A percentile compares a stretch with the other conserved stretches of the same genome.
Evolutionary conservation across 2,797 vertebrate species (phyloP).

Genomic region (Nasua narica): DNA sequence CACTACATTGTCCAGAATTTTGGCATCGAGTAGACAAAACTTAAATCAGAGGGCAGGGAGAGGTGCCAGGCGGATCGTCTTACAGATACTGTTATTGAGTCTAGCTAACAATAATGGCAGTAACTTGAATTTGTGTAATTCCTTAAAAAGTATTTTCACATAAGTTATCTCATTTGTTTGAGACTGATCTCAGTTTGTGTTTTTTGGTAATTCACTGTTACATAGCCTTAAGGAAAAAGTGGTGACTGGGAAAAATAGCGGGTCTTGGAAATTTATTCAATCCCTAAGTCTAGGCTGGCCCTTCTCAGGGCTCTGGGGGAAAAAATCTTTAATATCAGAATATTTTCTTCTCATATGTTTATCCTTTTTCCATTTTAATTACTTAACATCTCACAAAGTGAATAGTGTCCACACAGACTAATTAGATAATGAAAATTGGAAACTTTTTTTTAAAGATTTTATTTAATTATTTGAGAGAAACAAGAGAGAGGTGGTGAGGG

Average conservation of each 20-base stretch:
- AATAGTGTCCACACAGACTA: background rate
- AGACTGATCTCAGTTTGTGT: conserved; percentile 34
- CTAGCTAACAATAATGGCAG: background rate
- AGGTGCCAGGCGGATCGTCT: background rate
- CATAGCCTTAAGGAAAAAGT: background rate
- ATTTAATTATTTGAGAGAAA: background rate
- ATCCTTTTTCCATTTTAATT: background rate
- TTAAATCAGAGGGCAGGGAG: background rate
- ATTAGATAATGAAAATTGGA: background rate
- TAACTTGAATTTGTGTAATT: background rate
- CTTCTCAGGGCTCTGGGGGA: background rate
- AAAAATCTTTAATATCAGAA: background rate
- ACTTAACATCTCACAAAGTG: background rate
- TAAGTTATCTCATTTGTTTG: conserved; percentile 49
- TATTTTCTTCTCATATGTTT: background rate
- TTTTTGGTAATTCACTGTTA: conserved; percentile 7
- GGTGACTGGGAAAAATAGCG: background rate
- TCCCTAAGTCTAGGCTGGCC: background rate
- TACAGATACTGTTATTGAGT: background rate
- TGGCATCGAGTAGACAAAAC: background rate
- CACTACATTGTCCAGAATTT: background rate
- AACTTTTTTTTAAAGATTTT: background rate
- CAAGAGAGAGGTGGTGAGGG: background rate
- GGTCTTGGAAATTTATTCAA: background rate
- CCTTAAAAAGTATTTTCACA: background rate